These are phyloP conservation scores for Scaptomyza tumidula DNA, from an alignment of 2,888 invertebrate genomes.

Conservation along the genomic window DNA sequence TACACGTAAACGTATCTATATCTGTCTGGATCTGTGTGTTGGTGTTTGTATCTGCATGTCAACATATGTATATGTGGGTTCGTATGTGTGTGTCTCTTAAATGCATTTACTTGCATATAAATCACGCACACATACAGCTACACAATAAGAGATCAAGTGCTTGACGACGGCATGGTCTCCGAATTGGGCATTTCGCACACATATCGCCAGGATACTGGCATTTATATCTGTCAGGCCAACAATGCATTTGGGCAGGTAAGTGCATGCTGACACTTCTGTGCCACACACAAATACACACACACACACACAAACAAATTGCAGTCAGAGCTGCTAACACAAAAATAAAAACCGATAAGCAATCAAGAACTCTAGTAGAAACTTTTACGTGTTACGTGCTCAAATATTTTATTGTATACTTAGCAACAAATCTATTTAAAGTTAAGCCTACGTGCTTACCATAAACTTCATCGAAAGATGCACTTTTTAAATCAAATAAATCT, in stretches of 20 bases:
- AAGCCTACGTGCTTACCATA: background rate
- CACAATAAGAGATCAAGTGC: constrained; percentile 90
- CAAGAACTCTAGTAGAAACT: constrained; percentile 10
- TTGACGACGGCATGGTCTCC: constrained; percentile 93
- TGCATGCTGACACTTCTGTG: constrained; percentile 67
- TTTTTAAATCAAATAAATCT: background rate
- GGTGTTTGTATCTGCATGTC: constrained; percentile 33
- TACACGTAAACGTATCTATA: constrained; percentile 57
- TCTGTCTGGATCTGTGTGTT: constrained; percentile 17
- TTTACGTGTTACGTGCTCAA: constrained; percentile 20
- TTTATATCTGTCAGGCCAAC: constrained; percentile 93
- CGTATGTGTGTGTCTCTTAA: constrained; percentile 63
- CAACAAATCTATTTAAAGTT: background rate
- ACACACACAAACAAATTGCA: constrained; percentile 10
- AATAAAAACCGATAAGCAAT: constrained; percentile 14
- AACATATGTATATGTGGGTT: constrained; percentile 27
- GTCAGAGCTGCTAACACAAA: constrained; percentile 1
- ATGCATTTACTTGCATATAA: constrained; percentile 81
- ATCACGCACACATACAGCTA: constrained; percentile 85
- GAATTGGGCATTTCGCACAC: constrained; percentile 93
- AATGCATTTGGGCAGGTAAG: constrained; percentile 95
- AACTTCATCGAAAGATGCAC: background rate
- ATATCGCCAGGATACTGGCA: constrained; percentile 94
- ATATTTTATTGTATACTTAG: constrained; percentile 1
- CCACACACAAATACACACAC: constrained; percentile 31